Percentiles rank a stretch among this genome's conserved stretches.
phyloP scores from a whole-genome alignment of 2,113 vertebrate genomes.

The Amblyopsis rosae region DNA sequence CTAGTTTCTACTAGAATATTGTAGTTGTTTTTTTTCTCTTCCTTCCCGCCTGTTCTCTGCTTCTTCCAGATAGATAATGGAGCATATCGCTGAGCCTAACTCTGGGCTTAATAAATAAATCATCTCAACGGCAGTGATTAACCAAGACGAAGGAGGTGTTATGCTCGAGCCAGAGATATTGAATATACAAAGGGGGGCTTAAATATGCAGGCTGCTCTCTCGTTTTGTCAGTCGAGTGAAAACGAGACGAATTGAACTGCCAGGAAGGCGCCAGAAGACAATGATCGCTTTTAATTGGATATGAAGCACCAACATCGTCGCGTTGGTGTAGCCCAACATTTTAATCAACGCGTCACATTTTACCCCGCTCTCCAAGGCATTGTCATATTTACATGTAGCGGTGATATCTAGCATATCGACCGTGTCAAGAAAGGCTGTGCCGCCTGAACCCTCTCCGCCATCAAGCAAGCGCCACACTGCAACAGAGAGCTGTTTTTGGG shows the following conservation, averaged over 20 bases:
- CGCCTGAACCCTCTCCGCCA: not conserved
- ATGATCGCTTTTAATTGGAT: slow-evolving; percentile 75
- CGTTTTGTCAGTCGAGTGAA: slow-evolving; percentile 46
- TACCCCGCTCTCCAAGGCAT: slow-evolving; percentile 45
- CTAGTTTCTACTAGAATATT: not conserved
- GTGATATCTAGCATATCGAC: slow-evolving; percentile 29
- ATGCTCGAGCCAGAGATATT: slow-evolving; percentile 32
- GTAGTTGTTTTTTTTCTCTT: not conserved
- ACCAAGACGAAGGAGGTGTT: slow-evolving; percentile 31
- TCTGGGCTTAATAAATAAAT: slow-evolving; percentile 25
- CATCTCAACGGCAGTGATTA: slow-evolving; percentile 32
- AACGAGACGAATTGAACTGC: slow-evolving; percentile 60
- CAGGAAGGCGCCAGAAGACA: slow-evolving; percentile 59
- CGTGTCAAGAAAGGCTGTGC: not conserved
- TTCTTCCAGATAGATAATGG: not conserved
- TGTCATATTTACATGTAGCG: slow-evolving; percentile 61
- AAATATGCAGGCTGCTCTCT: slow-evolving; percentile 45
- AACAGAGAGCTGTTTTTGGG: not conserved
- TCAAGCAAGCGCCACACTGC: no score
- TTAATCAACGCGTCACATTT: slow-evolving; percentile 73
- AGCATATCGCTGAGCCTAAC: slow-evolving; percentile 2
- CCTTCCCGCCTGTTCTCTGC: slow-evolving; percentile 6
- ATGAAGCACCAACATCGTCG: slow-evolving; percentile 48
- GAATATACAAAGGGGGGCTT: slow-evolving; percentile 26
- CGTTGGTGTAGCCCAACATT: slow-evolving; percentile 55